Base-by-base conservation (phyloP, 2,113 vertebrate genomes). In the Anolis sagrei region DNA sequence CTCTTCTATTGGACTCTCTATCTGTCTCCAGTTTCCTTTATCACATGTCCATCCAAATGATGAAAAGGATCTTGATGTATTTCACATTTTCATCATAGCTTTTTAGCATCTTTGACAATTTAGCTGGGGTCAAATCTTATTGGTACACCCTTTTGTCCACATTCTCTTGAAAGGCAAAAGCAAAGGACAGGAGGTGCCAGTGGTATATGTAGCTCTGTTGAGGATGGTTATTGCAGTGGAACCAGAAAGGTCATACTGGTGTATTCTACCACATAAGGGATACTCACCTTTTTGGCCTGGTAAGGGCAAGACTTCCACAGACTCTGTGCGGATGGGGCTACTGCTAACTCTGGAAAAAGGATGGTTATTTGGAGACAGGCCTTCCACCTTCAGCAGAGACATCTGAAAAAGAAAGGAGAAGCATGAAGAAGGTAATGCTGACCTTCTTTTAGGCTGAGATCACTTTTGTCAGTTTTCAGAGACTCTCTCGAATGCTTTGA, bases 341-440 rank as follows among this genome's bases (percentile, higher is more conserved):
- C 34, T 4, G 34, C 4, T 79, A 25, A 85, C 5, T 44, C 83
- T 66, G 21, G 83, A 85, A 70, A 85, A 85, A 18, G 83, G 27
- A 34, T 79, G 76, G 8, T 44, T 18, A 9, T 51, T 11, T 14
- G 83, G 76, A 32, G 83, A 79, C 34, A 79, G 64, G 7, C 83
- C 83, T 85, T 85, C 64, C 34, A 85, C 64, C 5, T 29, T 51
- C 34, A 85, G 49, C 25, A 85, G 27, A 4, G 49, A 70, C 8
- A 32, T 72, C 83, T 85, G 32, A 32, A 61, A 85, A 7, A 48
- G 10, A 29, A 70, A 58, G 34, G 32, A 70, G 49, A n/a, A 39
- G 49, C 54, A 58, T 58, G 19, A n/a, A n/a, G n/a, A n/a, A n/a
- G 36, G 9, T 44, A 25, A n/a, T 19, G 8, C n/a, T 70, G 9